Evolutionary conservation across 1,140 invertebrate species (phyloP).

Genomic region (Drosophila suzukii): DNA sequence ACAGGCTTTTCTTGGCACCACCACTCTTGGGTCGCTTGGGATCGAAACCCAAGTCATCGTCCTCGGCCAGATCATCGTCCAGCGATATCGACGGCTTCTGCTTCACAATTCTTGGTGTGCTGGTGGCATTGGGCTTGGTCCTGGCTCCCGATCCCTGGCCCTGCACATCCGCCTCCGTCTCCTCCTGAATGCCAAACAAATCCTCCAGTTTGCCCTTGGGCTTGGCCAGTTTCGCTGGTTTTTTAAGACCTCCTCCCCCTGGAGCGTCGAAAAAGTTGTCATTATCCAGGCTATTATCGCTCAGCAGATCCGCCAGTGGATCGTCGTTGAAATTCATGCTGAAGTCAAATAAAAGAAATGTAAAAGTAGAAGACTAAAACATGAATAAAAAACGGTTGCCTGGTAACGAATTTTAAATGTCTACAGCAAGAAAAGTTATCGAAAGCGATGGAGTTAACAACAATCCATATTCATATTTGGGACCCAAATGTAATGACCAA

Average conservation of each 20-base stretch:
- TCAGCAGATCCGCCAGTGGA: conserved; percentile 84
- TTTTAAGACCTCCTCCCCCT: conserved; percentile 43
- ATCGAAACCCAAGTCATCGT: conserved; percentile 83
- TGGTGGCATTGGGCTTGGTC: conserved; percentile 38
- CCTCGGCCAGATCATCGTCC: conserved; percentile 63
- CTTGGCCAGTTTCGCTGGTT: conserved; percentile 42
- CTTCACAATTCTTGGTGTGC: conserved; percentile 71
- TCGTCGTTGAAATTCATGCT: conserved; percentile 83
- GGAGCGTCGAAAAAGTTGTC: conserved; percentile 85
- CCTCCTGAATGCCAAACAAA: conserved; percentile 81
- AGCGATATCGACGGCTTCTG: conserved; percentile 70
- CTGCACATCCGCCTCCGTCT: conserved; percentile 60
- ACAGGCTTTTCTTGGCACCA: conserved; percentile 45
- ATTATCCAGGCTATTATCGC: conserved; percentile 85
- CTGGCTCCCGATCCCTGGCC: conserved; percentile 14
- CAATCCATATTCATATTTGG: background rate
- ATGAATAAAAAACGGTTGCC: conserved; percentile 50
- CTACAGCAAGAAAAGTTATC: background rate
- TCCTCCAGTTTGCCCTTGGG: conserved; percentile 72
- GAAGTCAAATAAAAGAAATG: background rate
- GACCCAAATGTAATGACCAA: background rate
- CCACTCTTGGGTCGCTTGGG: conserved; percentile 77
- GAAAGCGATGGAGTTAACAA: background rate
- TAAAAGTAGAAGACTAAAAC: background rate
- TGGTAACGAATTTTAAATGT: conserved; percentile 50